Conservation (phyloP, 2,888 invertebrate genomes). For the Cryptosula pallasiana region DNA sequence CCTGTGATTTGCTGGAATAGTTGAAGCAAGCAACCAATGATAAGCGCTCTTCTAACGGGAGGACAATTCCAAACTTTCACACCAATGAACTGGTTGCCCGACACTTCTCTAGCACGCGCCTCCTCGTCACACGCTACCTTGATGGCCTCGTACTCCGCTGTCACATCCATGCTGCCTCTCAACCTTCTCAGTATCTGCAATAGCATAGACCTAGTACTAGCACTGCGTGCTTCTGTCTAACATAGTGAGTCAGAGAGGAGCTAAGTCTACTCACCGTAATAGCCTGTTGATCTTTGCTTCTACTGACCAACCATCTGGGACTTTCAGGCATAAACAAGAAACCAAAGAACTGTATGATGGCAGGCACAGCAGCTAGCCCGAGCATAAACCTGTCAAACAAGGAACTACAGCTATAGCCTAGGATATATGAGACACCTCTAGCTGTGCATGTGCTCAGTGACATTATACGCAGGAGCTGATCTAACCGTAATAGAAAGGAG, state of each 20-base stretch:
- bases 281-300: conserved; percentile 28
- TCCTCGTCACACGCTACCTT: conserved; percentile 29
- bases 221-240: too few relatives aligned
- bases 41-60: conserved; percentile 52
- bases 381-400: conserved; percentile 49
- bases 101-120: conserved; percentile 24
- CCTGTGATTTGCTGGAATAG: conserved; percentile 58
- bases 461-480: too few relatives aligned
- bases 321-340: conserved; percentile 56
- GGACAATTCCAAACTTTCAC: conserved; percentile 44
- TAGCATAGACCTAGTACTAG: too few relatives aligned
- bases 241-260: too few relatives aligned
- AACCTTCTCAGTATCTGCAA: conserved; percentile 34
- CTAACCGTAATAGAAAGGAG: too few relatives aligned
- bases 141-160: conserved; percentile 42
- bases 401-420: too few relatives aligned
- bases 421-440: too few relatives aligned
- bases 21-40: conserved; percentile 57
- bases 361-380: conserved; percentile 53
- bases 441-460: too few relatives aligned
- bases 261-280: conserved; percentile 19
- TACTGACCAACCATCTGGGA: conserved; percentile 50
- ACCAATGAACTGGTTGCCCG: conserved; percentile 28
- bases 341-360: conserved; percentile 53
- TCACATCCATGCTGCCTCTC: conserved; percentile 35